These are phyloP conservation scores for Somateria mollissima DNA, from an alignment of 2,797 vertebrate genomes.

Conservation along the genomic window DNA sequence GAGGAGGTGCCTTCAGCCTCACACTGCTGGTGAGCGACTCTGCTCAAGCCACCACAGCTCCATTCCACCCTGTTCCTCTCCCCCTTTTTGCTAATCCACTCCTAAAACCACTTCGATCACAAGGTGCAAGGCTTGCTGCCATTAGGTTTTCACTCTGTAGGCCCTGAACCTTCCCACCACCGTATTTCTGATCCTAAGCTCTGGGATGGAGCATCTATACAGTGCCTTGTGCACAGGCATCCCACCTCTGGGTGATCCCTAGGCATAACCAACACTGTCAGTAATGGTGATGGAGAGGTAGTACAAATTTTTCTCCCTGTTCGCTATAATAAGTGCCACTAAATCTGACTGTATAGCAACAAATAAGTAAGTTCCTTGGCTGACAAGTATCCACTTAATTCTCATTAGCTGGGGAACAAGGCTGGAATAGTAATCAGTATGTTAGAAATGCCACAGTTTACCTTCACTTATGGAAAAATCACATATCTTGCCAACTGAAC, in stretches of 20 bases:
- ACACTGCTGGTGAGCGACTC: rapidly evolving
- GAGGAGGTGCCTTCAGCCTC: not conserved
- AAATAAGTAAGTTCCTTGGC: conserved; percentile 45
- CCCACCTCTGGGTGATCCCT: not conserved
- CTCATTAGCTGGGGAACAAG: conserved; percentile 32
- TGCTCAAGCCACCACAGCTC: not conserved
- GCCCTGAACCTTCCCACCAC: not conserved
- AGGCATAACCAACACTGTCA: not conserved
- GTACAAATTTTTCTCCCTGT: not conserved
- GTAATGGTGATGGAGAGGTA: not conserved
- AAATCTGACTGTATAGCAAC: conserved; percentile 40
- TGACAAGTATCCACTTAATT: conserved; percentile 65
- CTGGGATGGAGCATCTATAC: not conserved
- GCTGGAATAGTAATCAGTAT: conserved; percentile 39
- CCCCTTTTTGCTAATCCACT: not conserved
- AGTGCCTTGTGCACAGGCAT: not conserved
- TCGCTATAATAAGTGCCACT: conserved; percentile 1
- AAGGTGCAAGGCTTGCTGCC: not conserved
- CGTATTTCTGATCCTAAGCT: not conserved
- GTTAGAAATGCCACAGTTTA: conserved; percentile 63
- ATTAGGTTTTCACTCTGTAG: not conserved
- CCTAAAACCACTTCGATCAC: not conserved
- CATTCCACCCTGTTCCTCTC: not conserved
- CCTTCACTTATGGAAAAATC: conserved; percentile 62
- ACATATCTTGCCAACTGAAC: conserved; percentile 63